Conservation (phyloP, 1,140 invertebrate species). For the Potamilus streckersoni region DNA sequence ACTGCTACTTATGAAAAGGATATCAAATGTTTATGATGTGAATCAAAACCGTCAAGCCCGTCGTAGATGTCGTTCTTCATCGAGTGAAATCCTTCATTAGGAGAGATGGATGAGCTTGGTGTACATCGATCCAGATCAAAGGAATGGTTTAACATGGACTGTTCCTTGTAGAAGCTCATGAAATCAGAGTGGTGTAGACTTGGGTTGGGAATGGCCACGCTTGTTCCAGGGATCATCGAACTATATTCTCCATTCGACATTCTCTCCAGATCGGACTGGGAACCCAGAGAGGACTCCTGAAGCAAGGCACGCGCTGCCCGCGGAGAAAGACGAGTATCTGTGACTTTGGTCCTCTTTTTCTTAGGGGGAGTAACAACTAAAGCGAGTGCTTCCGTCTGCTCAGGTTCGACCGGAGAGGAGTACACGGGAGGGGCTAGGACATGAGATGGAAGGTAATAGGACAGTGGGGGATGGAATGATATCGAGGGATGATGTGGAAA, state of each 20-base stretch:
- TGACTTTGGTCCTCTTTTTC: conserved; percentile 96
- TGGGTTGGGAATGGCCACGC: conserved; percentile 96
- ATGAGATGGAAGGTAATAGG: conserved; percentile 53
- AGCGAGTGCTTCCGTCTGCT: conserved; percentile 92
- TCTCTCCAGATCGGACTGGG: conserved; percentile 31
- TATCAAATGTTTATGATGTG: conserved; percentile 63
- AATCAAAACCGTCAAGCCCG: conserved; percentile 40
- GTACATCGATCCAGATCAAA: conserved; percentile 47
- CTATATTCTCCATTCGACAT: conserved; percentile 26
- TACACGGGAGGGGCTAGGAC: conserved; percentile 77
- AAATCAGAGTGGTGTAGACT: conserved; percentile 94
- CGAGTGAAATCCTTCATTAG: conserved; percentile 45
- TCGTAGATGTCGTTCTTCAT: conserved; percentile 52
- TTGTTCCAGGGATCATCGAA: conserved; percentile 77
- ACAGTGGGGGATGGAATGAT: conserved; percentile 51
- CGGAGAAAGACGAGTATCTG: conserved; percentile 94
- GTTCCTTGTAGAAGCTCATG: conserved; percentile 76
- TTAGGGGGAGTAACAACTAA: conserved; percentile 88
- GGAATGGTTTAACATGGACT: conserved; percentile 58
- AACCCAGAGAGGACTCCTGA: conserved; percentile 52
- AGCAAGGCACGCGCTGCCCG: conserved; percentile 63
- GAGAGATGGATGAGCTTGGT: conserved; percentile 46
- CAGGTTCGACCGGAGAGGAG: conserved; percentile 75
- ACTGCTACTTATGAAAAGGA: conserved; percentile 61
- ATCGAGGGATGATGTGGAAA: conserved; percentile 46